Conservation (phyloP, 1,140 invertebrate genomes). For the Dinoponera quadriceps region DNA sequence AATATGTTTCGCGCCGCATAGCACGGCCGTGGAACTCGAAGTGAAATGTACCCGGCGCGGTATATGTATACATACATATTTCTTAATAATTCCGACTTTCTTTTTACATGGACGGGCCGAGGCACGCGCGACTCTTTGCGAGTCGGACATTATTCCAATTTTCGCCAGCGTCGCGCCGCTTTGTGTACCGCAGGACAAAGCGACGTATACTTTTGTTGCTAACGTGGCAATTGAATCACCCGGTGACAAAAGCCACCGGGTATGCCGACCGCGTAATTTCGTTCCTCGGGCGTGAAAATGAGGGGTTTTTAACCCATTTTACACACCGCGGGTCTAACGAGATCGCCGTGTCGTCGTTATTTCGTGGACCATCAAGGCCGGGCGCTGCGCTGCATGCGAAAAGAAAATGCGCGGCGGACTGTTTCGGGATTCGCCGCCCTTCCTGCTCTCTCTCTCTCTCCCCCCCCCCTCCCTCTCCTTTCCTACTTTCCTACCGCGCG, state of each 20-base stretch:
- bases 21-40: constrained; percentile 4
- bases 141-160: constrained; percentile 52
- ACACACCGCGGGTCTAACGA: constrained; percentile 55
- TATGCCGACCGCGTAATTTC: constrained; percentile 56
- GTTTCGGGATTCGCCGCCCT: neutral
- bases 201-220: constrained; percentile 59
- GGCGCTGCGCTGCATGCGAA: constrained; percentile 41
- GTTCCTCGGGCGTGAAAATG: constrained; percentile 59
- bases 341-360: constrained; percentile 59
- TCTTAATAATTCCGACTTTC: constrained; percentile 37
- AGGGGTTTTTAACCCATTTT: constrained; percentile 60
- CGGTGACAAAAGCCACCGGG: constrained; percentile 51
- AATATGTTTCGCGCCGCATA: neutral
- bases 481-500: neutral
- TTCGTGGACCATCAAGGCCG: constrained; percentile 53
- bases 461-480: no score
- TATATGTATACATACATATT: constrained; percentile 2
- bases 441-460: neutral
- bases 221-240: constrained; percentile 59
- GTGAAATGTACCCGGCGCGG: constrained; percentile 4
- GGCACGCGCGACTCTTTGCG: constrained; percentile 48
- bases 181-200: constrained; percentile 50
- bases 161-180: constrained; percentile 22
- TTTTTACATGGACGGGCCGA: constrained; percentile 37
- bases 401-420: constrained; percentile 48